phyloP scores from a whole-genome alignment of 1,140 invertebrate species.

The Harlomillsia oculata region DNA sequence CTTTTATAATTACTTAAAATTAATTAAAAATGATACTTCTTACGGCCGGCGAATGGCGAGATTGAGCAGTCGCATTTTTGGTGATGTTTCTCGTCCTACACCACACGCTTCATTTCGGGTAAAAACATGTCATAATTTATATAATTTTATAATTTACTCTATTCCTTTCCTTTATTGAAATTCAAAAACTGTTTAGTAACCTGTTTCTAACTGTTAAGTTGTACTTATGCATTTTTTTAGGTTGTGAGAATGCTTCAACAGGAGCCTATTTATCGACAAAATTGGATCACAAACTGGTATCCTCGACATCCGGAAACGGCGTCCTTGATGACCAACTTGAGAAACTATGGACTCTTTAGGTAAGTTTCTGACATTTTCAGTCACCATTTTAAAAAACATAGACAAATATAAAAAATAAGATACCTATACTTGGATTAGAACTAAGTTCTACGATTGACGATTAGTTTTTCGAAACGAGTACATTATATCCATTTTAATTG shows the following conservation, averaged over 20 bases:
- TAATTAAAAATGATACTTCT: constrained; percentile 57
- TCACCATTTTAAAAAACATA: too few relatives aligned
- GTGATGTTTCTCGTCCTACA: constrained; percentile 68
- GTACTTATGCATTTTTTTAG: constrained; percentile 39
- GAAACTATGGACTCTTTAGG: constrained; percentile 65
- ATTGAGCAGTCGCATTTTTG: constrained; percentile 79
- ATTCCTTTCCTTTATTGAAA: too few relatives aligned
- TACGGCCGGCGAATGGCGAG: constrained; percentile 78
- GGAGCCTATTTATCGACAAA: constrained; percentile 61
- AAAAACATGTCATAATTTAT: constrained; percentile 5
- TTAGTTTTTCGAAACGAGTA: too few relatives aligned
- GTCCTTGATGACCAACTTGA: constrained; percentile 56
- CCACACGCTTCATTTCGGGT: constrained; percentile 58
- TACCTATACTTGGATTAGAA: too few relatives aligned
- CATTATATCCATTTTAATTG: too few relatives aligned
- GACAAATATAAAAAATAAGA: too few relatives aligned
- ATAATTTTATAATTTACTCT: neutral
- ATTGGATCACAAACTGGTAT: constrained; percentile 72
- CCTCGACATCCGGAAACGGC: constrained; percentile 68
- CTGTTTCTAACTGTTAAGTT: neutral
- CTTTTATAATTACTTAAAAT: constrained; percentile 54
- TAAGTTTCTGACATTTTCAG: too few relatives aligned
- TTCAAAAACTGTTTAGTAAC: neutral
- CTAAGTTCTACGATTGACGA: too few relatives aligned
- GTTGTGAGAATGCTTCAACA: constrained; percentile 68